Evolutionary conservation across 2,113 vertebrate genomes (phyloP).

Genomic region (Willisornis vidua): DNA sequence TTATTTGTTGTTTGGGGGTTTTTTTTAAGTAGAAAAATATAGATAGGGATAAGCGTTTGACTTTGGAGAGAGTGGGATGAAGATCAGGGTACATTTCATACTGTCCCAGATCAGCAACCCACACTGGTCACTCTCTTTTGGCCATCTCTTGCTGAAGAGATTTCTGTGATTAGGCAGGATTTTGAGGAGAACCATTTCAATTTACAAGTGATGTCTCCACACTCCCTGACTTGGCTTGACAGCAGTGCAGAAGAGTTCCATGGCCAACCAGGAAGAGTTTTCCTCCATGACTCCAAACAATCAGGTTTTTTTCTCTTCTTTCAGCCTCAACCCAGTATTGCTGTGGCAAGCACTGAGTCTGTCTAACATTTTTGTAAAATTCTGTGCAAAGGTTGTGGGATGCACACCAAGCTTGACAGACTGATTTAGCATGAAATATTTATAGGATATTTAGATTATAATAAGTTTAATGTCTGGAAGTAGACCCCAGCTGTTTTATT

Average conservation of each 20-base stretch:
- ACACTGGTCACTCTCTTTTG: not conserved
- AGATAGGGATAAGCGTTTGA: not conserved
- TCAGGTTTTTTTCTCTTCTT: not conserved
- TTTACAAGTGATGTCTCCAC: not conserved
- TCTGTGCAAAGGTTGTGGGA: not conserved
- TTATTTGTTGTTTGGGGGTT: not conserved
- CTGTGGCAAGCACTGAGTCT: fast-evolving
- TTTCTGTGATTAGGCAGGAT: not conserved
- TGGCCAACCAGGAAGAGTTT: not conserved
- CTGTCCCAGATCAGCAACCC: not conserved
- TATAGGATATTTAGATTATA: slow-evolving; percentile 24
- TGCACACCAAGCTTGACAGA: not conserved
- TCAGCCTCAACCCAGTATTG: not conserved
- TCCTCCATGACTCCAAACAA: not conserved
- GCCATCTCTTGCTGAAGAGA: not conserved
- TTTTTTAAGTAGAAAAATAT: not conserved
- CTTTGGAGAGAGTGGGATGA: not conserved
- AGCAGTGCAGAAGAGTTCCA: not conserved
- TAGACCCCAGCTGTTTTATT: not conserved
- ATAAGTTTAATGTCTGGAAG: not conserved
- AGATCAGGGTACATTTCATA: not conserved
- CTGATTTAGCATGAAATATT: slow-evolving; percentile 28
- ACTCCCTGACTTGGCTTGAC: not conserved
- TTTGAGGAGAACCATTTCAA: not conserved
- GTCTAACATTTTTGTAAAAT: not conserved